phyloP scores from a whole-genome alignment of 2,797 vertebrate species.

The Euphonia xanthogaster region DNA sequence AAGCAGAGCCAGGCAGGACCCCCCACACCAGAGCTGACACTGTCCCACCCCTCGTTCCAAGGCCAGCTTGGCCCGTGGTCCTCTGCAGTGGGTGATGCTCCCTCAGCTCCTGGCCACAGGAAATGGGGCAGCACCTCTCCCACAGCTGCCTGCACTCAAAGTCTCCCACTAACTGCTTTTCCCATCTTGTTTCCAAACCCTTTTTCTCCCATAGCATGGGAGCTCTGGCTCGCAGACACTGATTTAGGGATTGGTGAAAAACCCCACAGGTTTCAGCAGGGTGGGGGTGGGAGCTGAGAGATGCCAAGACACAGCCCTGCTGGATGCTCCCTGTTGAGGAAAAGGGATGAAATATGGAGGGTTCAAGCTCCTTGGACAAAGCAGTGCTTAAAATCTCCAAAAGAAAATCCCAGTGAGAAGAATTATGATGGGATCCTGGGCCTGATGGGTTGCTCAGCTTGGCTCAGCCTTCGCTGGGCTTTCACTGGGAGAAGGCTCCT shows the following conservation, averaged over 20 bases:
- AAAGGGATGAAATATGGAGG: not conserved
- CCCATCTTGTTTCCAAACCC: not conserved
- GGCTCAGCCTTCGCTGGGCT: not conserved
- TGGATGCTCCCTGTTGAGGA: not conserved
- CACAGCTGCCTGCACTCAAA: not conserved
- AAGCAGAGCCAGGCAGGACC: not conserved
- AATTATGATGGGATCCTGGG: not conserved
- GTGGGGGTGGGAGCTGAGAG: not conserved
- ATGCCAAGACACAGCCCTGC: not conserved
- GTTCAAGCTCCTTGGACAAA: not conserved
- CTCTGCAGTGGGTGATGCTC: not conserved
- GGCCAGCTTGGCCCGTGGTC: not conserved
- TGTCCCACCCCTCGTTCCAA: not conserved
- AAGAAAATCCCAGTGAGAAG: not conserved
- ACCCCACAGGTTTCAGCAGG: not conserved
- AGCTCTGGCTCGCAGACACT: not conserved
- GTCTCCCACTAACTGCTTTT: not conserved
- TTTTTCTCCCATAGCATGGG: not conserved
- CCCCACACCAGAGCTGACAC: not conserved
- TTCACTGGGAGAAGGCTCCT: not conserved
- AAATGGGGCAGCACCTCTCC: not conserved
- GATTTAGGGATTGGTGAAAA: not conserved
- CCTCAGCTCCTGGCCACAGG: not conserved
- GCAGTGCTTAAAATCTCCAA: not conserved
- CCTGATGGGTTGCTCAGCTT: constrained; percentile 6